phyloP scores from a whole-genome alignment of 2,888 invertebrate species.

The Terebella lapidaria region DNA sequence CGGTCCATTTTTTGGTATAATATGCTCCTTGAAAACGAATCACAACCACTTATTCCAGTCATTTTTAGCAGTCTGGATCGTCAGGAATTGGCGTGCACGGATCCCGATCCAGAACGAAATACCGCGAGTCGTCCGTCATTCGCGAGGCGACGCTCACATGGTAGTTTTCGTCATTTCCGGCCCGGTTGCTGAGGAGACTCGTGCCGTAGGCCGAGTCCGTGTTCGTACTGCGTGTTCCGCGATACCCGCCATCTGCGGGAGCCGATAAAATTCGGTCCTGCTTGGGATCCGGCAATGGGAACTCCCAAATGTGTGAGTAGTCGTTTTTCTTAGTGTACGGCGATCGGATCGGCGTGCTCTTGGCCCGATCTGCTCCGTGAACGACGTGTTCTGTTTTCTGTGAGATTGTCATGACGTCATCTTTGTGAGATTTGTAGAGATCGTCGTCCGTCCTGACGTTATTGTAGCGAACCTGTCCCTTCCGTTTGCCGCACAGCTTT shows the following conservation, averaged over 20 bases:
- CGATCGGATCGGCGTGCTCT: not conserved
- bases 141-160: not conserved
- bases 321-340: not conserved
- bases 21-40: too few relatives aligned
- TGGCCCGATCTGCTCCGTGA: not conserved
- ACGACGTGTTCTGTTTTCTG: not conserved
- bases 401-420: not conserved
- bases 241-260: not conserved
- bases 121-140: not conserved
- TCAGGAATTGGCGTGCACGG: not conserved
- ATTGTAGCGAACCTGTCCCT: not conserved
- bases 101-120: constrained; percentile 2
- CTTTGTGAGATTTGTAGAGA: not conserved
- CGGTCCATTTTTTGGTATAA: too few relatives aligned
- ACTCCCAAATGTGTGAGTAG: not conserved
- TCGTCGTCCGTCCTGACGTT: not conserved
- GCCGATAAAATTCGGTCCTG: not conserved
- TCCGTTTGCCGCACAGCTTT: not conserved
- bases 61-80: not conserved
- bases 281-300: constrained; percentile 2
- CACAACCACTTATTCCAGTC: too few relatives aligned
- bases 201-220: constrained; percentile 1
- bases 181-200: not conserved
- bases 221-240: not conserved
- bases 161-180: not conserved